These are phyloP conservation scores for Neodiprion pinetum DNA, from an alignment of 1,140 invertebrate genomes.

Conservation along the genomic window DNA sequence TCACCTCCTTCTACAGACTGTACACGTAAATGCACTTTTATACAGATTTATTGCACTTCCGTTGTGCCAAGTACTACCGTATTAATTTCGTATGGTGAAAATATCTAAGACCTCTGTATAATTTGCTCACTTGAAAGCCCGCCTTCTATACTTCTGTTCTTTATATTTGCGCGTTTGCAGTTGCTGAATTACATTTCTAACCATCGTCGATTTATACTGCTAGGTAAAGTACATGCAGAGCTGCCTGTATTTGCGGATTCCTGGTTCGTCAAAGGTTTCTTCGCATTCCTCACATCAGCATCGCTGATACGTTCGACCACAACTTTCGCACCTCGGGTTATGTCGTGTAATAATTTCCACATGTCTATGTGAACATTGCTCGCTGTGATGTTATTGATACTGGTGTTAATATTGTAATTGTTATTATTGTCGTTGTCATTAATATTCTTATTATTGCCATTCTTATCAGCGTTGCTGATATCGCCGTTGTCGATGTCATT, in stretches of 20 bases:
- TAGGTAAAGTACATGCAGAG: neutral
- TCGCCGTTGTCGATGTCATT: neutral
- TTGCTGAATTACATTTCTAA: neutral
- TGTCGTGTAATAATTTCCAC: conserved; percentile 53
- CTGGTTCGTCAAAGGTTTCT: neutral
- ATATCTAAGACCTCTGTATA: too few relatives aligned
- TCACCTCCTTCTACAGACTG: too few relatives aligned
- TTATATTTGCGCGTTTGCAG: neutral
- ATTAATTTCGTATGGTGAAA: too few relatives aligned
- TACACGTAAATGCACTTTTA: too few relatives aligned
- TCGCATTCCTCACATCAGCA: conserved; percentile 36
- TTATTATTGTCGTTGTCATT: conserved; percentile 23
- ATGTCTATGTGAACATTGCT: conserved; percentile 41
- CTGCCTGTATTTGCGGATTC: neutral
- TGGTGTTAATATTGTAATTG: conserved; percentile 17
- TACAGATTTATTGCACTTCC: too few relatives aligned
- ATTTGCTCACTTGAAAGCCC: too few relatives aligned
- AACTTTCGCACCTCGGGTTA: conserved; percentile 50
- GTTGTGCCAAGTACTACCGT: too few relatives aligned
- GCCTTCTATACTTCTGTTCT: too few relatives aligned
- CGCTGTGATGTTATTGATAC: neutral
- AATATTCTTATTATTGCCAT: neutral
- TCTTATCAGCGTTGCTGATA: neutral
- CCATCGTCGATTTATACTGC: neutral
- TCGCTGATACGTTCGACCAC: conserved; percentile 44